Conservation (phyloP, 2,113 vertebrate genomes). For the Protobothrops flavoviridis region DNA sequence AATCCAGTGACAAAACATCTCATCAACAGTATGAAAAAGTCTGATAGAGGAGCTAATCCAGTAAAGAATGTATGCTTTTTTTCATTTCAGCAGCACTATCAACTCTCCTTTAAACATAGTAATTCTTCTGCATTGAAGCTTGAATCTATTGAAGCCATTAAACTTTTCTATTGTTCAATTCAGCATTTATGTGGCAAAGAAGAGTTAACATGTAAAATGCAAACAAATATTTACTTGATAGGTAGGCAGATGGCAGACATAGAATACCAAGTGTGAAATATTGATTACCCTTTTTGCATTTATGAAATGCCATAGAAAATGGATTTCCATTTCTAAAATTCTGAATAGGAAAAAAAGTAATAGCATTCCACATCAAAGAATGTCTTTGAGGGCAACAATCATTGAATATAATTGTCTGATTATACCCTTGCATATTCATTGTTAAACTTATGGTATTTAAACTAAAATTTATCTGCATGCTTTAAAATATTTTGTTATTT, state of each 20-base stretch:
- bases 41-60: neutral
- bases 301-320: constrained; percentile 24
- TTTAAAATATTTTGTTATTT: constrained; percentile 1
- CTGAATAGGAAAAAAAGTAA: constrained; percentile 9
- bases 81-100: neutral
- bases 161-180: neutral
- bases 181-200: neutral
- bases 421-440: constrained; percentile 25
- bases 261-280: constrained; percentile 30
- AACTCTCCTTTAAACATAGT: constrained; percentile 3
- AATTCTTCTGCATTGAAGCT: constrained; percentile 1
- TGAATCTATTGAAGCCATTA: neutral
- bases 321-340: constrained; percentile 15
- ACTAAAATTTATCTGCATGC: neutral
- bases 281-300: constrained; percentile 16
- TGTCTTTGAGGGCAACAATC: constrained; percentile 33
- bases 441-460: constrained; percentile 17
- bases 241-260: neutral
- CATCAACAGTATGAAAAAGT: neutral
- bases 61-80: neutral
- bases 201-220: neutral
- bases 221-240: neutral
- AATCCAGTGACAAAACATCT: neutral
- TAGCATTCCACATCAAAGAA: neutral
- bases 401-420: constrained; percentile 24